Base-by-base conservation (phyloP, 2,888 invertebrate species). In the Cerastoderma edule region DNA sequence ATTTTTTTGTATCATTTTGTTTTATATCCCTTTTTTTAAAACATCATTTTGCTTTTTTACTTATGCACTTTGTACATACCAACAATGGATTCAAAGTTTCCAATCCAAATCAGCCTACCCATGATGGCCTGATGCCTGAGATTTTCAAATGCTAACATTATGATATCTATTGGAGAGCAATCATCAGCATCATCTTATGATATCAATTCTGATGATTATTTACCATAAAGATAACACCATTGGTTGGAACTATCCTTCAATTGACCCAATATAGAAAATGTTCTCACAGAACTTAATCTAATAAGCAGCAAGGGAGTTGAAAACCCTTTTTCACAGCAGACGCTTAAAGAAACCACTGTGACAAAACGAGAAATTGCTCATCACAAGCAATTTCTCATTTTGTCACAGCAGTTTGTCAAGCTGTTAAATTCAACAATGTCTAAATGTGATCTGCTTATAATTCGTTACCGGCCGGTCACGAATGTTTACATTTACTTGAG, bases 1-100 rank as follows among this genome's bases (percentile, higher is more conserved):
- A 24, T 50, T 50, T 50, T 50, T 50, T 50, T 39, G 16, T 39
- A 1, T 2, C 50, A 2, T 50, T 50, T 50, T 50, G 2, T 22
- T n/a, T 50, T 50, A 50, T 50, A n/a, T 50, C 50, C 24, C 24
- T 50, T 50, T 50, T 50, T 50, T 13, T n/a, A 24, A 27, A 24
- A 50, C 16, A 46, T 24, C 24, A 2, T 4, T 50, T 22, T 22
- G 10, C 1, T 22, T 2, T n/a, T 10, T 50, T 24, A 50, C 2
- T 13, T 50, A 50, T 50, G 50, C 50, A 50, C 50, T 50, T 50
- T 50, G 50, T 50, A 50, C 50, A 50, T 27, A 50, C 10, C 24
- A 27, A 50, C 10, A 50, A 50, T 50, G 50, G 50, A 22, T 50
- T n/a, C 2, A 50, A 50, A 8, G 24, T n/a, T n/a, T n/a, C n/a